Evolutionary conservation across 2,113 vertebrate species (phyloP), one percentile per base, ranked within the genome.

Genomic region (Oostethus manadensis): DNA sequence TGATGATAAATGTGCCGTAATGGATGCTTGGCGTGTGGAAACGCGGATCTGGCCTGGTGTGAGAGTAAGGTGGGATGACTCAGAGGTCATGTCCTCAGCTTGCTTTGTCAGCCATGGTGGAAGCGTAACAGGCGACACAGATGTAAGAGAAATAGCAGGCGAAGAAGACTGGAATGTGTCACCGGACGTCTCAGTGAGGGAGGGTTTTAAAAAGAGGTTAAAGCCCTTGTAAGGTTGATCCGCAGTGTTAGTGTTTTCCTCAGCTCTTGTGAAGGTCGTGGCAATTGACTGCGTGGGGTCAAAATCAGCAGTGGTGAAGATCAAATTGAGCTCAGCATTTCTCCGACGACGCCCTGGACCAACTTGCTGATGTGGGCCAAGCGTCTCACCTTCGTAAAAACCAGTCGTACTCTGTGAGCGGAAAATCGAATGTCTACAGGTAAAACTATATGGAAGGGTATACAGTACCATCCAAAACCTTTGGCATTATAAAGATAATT

Each of bases 291-390:
- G 23, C 9, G 55, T 51, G 74, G 72, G 78, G 61, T 60, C 69
- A 17, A 81, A 67, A 43, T 84, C 10, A 10, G 70, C 75, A 61
- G 92, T 80, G 0, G 91, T 86, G 64, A 93, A 91, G 62, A 77
- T 83, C 29, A 83, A 76, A 78, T 84, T 86, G 62, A 90, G 78
- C 51, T 93, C 91, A 63, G 82, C 91, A 17, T 86, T 87, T 55
- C 94, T 92, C 85, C 92, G 92, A 60, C 87, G 90, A 15, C 90
- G 83, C 29, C 58, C 80, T 43, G 80, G 29, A 60, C 46, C 51
- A 66, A 71, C 65, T 46, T 56, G 2, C 23, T 71, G 51, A 63
- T 71, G 58, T 29, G 77, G 74, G 61, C 62, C 62, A 62, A 67
- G 77, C 23, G 68, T 72, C 2, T 86, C 84, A 64, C 76, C 71